phyloP scores from a whole-genome alignment of 1,140 invertebrate genomes.

The Apis dorsata region DNA sequence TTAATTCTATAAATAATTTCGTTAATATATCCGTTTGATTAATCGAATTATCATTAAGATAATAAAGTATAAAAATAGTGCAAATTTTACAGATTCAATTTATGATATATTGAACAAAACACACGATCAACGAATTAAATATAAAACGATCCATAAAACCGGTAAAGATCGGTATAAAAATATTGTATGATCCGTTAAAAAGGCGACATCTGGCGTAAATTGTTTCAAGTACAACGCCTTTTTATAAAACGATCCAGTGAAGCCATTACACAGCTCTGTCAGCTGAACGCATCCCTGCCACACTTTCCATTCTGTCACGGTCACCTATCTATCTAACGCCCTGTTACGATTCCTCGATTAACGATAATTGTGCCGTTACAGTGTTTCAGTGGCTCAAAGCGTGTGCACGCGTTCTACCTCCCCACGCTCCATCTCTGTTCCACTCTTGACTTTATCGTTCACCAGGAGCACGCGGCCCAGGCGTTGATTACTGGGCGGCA shows the following conservation, averaged over 20 bases:
- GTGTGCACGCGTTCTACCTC: neutral
- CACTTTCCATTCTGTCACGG: neutral
- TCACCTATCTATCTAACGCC: slow-evolving; percentile 29
- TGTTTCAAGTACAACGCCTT: neutral
- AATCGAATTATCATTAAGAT: no score
- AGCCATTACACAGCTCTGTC: neutral
- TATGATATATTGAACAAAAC: neutral
- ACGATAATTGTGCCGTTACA: slow-evolving; percentile 35
- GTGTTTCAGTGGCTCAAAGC: slow-evolving; percentile 44
- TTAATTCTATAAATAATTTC: no score
- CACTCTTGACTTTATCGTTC: slow-evolving; percentile 36
- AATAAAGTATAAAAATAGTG: no score
- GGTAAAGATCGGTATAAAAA: neutral
- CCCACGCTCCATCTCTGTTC: slow-evolving; percentile 15
- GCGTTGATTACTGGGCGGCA: slow-evolving; percentile 63
- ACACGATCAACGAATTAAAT: neutral
- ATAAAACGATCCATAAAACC: neutral
- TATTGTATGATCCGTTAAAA: neutral
- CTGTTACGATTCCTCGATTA: slow-evolving; percentile 41
- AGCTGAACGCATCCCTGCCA: neutral
- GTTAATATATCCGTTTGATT: no score
- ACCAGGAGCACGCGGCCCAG: slow-evolving; percentile 18
- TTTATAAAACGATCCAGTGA: neutral
- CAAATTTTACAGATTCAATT: no score
- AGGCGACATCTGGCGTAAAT: neutral